Conservation (phyloP, 2,797 vertebrate genomes). For the Thalassophryne amazonica region DNA sequence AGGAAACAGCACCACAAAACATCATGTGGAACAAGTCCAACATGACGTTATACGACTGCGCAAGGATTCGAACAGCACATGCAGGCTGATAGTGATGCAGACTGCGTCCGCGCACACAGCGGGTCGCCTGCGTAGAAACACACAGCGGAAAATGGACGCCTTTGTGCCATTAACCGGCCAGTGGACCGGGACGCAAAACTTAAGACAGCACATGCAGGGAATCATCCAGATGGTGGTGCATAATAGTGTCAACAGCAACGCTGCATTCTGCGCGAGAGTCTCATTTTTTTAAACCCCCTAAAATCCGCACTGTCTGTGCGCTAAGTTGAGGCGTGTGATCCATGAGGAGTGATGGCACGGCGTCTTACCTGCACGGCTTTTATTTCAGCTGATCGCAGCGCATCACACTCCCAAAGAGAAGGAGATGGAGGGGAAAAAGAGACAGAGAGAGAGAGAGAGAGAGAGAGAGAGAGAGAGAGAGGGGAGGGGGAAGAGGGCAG, state of each 20-base stretch:
- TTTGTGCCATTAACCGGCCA: slow-evolving; percentile 51
- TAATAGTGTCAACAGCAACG: too few species aligned
- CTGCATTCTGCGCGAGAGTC: too few species aligned
- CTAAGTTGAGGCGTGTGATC: too few species aligned
- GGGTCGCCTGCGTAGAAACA: slow-evolving; percentile 53
- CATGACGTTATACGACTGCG: slow-evolving; percentile 33
- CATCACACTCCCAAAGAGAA: slow-evolving; percentile 61
- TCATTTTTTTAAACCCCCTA: too few species aligned
- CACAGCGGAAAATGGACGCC: slow-evolving; percentile 77
- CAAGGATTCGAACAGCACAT: too few species aligned
- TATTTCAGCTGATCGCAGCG: slow-evolving; percentile 53
- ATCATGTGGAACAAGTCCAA: slow-evolving; percentile 51
- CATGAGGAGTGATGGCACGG: slow-evolving; percentile 27
- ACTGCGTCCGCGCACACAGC: slow-evolving; percentile 75
- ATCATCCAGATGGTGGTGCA: not conserved
- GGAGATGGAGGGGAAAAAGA: slow-evolving; percentile 39
- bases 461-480: slow-evolving; percentile 32
- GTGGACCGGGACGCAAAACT: slow-evolving; percentile 36
- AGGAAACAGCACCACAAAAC: slow-evolving; percentile 24
- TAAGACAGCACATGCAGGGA: slow-evolving; percentile 6
- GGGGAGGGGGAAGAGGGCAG: slow-evolving; percentile 33
- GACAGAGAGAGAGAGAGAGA: slow-evolving; percentile 35
- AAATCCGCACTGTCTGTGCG: too few species aligned
- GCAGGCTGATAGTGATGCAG: slow-evolving; percentile 65
- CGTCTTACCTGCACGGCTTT: slow-evolving; percentile 62